These are phyloP conservation scores for Drosophila auraria DNA, from an alignment of 1,140 invertebrate genomes.

Conservation along the genomic window DNA sequence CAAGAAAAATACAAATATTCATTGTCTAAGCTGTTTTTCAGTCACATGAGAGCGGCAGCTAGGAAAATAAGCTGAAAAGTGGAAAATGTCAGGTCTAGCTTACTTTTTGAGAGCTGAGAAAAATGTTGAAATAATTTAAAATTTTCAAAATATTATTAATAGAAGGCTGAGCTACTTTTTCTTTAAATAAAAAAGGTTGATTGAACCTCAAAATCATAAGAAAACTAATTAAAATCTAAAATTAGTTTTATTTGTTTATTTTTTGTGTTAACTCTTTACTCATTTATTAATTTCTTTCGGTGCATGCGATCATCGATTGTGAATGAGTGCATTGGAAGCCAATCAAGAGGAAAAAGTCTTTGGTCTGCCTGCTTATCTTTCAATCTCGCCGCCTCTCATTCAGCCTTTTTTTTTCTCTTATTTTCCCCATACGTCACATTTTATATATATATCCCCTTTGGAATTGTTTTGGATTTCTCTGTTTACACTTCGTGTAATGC, in stretches of 20 bases:
- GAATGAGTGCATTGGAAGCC: constrained; percentile 43
- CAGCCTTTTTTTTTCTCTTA: constrained; percentile 12
- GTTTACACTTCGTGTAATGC: constrained; percentile 62
- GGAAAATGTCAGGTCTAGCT: not conserved
- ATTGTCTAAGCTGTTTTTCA: constrained; percentile 20
- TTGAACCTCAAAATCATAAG: too few relatives aligned
- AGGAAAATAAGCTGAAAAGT: not conserved
- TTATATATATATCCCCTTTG: constrained; percentile 17
- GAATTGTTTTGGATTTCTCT: constrained; percentile 61
- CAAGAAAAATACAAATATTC: constrained; percentile 45
- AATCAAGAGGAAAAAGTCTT: constrained; percentile 48
- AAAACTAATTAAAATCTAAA: too few relatives aligned
- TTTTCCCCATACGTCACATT: constrained; percentile 1
- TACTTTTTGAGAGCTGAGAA: not conserved
- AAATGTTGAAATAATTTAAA: not conserved
- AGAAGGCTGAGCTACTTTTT: not conserved
- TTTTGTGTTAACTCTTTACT: not conserved
- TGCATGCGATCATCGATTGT: constrained; percentile 24
- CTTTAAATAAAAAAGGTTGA: not conserved
- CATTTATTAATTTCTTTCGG: constrained; percentile 14
- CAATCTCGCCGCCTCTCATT: constrained; percentile 37
- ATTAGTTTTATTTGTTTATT: not conserved
- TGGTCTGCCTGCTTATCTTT: constrained; percentile 39
- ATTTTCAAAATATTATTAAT: not conserved
- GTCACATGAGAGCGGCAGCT: constrained; percentile 25